Percentiles rank a stretch among this genome's conserved stretches.
phyloP scores from a whole-genome alignment of 2,113 vertebrate genomes.

The Entomyzon cyanotis region DNA sequence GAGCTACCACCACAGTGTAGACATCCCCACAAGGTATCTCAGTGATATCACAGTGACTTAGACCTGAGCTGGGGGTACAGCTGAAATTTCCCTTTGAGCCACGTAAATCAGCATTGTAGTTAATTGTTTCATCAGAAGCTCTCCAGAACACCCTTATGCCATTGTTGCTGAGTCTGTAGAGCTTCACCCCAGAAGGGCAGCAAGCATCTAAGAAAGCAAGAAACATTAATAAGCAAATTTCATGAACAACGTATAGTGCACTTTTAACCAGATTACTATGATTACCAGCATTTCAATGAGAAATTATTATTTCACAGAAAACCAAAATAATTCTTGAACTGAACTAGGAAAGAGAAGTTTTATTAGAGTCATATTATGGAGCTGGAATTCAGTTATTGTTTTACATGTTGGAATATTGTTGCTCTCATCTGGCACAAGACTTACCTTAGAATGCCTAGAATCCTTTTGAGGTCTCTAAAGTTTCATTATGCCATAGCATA shows the following conservation, averaged over 20 bases:
- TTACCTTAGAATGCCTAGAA: background rate
- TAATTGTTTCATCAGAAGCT: conserved; percentile 64
- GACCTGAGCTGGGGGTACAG: conserved; percentile 70
- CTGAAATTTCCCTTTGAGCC: conserved; percentile 86
- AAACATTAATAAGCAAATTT: background rate
- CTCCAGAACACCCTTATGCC: conserved; percentile 85
- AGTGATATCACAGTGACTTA: conserved; percentile 81
- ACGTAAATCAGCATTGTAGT: conserved; percentile 77
- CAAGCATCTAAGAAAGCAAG: conserved; percentile 78
- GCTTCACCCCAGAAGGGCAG: conserved; percentile 86
- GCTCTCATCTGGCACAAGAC: background rate
- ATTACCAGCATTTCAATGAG: background rate
- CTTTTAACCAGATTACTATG: background rate
- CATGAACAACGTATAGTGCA: background rate
- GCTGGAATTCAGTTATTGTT: background rate
- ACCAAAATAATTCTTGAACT: background rate
- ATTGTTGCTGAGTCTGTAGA: conserved; percentile 79
- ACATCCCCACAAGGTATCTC: conserved; percentile 84
- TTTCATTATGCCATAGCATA: background rate
- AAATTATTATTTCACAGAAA: background rate
- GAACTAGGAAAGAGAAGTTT: background rate
- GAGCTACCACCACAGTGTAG: conserved; percentile 84
- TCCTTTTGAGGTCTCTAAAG: background rate
- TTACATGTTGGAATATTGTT: background rate
- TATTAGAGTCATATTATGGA: background rate